Conservation (phyloP, 2,888 invertebrate species). For the Phorcus lineatus region DNA sequence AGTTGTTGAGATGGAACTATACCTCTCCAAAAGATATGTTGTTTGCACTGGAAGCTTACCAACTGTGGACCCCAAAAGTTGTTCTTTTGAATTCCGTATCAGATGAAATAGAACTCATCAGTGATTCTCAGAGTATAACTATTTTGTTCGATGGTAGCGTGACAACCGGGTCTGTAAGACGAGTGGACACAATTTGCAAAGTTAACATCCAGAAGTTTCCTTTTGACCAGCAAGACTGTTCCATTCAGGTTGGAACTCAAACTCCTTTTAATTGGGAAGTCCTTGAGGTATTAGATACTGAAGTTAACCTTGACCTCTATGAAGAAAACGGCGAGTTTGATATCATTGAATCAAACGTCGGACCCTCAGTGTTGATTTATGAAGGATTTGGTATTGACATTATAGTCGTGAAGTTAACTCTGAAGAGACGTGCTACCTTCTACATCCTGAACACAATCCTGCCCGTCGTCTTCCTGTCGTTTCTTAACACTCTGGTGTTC, state of each 20-base stretch:
- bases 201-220: constrained; percentile 9
- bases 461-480: constrained; percentile 11
- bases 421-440: background rate
- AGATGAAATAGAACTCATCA: background rate
- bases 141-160: background rate
- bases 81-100: background rate
- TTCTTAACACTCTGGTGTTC: constrained; percentile 14
- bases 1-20: background rate
- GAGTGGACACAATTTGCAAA: background rate
- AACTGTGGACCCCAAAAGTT: background rate
- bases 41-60: background rate
- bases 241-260: background rate
- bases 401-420: background rate
- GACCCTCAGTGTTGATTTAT: too few relatives aligned
- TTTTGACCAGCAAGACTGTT: background rate
- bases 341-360: background rate
- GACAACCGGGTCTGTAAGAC: background rate
- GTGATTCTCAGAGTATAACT: background rate
- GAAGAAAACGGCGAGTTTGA: constrained; percentile 12
- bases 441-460: constrained; percentile 19
- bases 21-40: background rate
- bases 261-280: background rate
- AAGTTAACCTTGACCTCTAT: background rate
- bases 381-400: background rate
- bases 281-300: background rate